Percentiles rank a stretch among this genome's conserved stretches.
Evolutionary conservation across 2,113 vertebrate species (phyloP).

Genomic region (Elaphurus davidianus): DNA sequence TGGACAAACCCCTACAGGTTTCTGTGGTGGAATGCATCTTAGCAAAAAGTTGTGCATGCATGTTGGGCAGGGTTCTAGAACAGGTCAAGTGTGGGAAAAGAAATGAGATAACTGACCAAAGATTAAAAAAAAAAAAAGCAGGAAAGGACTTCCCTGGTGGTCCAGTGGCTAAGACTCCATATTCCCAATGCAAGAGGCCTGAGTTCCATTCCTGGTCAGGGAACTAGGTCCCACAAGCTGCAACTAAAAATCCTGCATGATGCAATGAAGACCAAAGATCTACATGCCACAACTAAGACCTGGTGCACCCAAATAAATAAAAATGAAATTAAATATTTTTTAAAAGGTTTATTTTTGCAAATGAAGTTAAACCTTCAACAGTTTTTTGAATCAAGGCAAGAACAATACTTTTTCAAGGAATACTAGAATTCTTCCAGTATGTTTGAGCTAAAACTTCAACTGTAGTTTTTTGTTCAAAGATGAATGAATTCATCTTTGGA

Average conservation of each 20-base stretch:
- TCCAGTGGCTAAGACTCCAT: neutral
- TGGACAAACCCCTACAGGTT: neutral
- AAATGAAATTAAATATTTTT: neutral
- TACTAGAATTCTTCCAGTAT: neutral
- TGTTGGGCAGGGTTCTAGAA: neutral
- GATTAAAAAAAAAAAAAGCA: neutral
- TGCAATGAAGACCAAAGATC: neutral
- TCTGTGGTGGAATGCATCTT: neutral
- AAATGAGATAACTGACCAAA: neutral
- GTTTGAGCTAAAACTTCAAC: neutral
- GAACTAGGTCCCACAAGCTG: neutral
- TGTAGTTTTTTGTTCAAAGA: neutral
- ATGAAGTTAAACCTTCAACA: neutral
- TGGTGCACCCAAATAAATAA: neutral
- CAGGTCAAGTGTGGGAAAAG: neutral
- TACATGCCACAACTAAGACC: neutral
- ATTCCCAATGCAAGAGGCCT: neutral
- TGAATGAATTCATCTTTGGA: constrained; percentile 17
- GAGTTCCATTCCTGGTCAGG: neutral
- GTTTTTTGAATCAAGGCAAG: neutral
- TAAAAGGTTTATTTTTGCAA: neutral
- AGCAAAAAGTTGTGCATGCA: neutral
- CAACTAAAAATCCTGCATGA: neutral
- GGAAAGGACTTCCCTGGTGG: neutral
- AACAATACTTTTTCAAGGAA: constrained; percentile 3